These are phyloP conservation scores for Trisateles emortualis DNA, from an alignment of 2,888 invertebrate genomes.

Conservation along the genomic window DNA sequence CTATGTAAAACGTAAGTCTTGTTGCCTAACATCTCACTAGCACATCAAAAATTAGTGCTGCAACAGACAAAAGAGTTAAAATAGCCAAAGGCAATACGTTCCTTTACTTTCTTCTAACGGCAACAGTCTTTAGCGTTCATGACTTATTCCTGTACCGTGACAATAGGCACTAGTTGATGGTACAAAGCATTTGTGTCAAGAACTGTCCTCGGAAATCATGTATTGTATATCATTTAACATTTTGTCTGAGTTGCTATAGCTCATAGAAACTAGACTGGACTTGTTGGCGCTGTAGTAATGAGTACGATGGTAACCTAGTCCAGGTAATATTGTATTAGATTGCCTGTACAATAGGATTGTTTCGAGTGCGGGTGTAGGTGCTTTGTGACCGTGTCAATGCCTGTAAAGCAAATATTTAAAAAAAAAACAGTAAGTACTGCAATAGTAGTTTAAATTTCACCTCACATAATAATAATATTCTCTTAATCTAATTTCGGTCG, in stretches of 20 bases:
- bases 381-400: too few relatives aligned
- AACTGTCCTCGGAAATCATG: not conserved
- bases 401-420: too few relatives aligned
- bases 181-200: conserved; percentile 48
- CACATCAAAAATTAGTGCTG: conserved; percentile 19
- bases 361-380: too few relatives aligned
- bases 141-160: conserved; percentile 41
- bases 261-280: too few relatives aligned
- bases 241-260: not conserved
- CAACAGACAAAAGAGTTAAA: conserved; percentile 11
- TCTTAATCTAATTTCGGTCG: too few relatives aligned
- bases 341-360: too few relatives aligned
- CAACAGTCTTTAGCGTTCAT: conserved; percentile 39
- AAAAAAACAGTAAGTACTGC: too few relatives aligned
- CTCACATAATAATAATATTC: too few relatives aligned
- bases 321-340: too few relatives aligned
- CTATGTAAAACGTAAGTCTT: not conserved
- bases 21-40: not conserved
- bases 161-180: conserved; percentile 35
- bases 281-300: too few relatives aligned
- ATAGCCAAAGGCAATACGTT: conserved; percentile 37
- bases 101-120: conserved; percentile 32
- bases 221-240: conserved; percentile 1
- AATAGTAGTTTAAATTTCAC: too few relatives aligned
- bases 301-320: too few relatives aligned